A percentile compares a stretch with the other conserved stretches of the same genome.
phyloP scores from a whole-genome alignment of 2,888 invertebrate species.

The Sthenelais limicola region DNA sequence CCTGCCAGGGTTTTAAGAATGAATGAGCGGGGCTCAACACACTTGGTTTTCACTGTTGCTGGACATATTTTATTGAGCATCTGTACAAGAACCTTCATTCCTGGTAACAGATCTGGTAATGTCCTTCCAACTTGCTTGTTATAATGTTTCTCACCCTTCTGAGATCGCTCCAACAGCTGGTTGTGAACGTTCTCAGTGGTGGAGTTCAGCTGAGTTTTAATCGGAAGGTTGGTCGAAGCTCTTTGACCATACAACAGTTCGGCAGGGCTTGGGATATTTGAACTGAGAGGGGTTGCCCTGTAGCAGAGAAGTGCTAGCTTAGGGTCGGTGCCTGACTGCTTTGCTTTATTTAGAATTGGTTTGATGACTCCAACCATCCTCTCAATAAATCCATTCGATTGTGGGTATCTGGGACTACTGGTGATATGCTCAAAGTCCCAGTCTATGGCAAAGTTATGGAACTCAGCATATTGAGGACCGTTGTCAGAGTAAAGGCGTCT shows the following conservation, averaged over 20 bases:
- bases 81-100: background rate
- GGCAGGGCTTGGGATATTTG: background rate
- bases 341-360: background rate
- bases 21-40: background rate
- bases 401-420: no score
- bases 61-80: background rate
- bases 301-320: background rate
- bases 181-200: background rate
- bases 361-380: background rate
- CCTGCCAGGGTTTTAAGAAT: background rate
- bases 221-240: background rate
- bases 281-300: background rate
- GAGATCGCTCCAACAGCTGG: background rate
- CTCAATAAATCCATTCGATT: background rate
- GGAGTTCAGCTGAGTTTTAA: background rate
- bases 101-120: background rate
- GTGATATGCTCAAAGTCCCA: constrained; percentile 10
- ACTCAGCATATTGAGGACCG: background rate
- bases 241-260: background rate
- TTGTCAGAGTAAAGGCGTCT: background rate
- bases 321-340: background rate
- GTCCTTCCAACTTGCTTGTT: background rate
- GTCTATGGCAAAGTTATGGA: background rate
- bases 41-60: background rate
- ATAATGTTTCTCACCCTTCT: background rate